phyloP scores from a whole-genome alignment of 1,140 invertebrate genomes.

The Lepidurus apus region DNA sequence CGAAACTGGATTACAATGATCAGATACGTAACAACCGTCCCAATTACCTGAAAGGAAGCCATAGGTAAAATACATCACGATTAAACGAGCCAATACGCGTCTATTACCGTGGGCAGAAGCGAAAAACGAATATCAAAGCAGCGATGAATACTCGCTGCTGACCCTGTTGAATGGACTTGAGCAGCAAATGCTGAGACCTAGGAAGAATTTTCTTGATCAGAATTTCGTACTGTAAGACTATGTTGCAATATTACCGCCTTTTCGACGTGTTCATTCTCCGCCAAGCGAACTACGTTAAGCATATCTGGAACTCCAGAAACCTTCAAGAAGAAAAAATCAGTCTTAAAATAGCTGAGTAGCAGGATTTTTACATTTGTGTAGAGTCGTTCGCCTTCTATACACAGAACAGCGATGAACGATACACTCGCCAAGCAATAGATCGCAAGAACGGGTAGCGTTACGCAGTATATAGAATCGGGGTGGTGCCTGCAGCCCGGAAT shows the following conservation, averaged over 20 bases:
- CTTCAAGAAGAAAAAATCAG: no score
- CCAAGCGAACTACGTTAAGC: no score
- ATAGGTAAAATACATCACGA: background rate
- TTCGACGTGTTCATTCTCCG: background rate
- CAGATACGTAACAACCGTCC: background rate
- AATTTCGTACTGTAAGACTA: background rate
- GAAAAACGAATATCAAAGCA: background rate
- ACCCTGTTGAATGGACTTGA: background rate
- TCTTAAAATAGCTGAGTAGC: no score
- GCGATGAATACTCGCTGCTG: background rate
- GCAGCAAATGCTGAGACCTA: background rate
- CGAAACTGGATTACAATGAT: background rate
- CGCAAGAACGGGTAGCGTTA: background rate
- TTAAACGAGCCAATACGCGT: background rate
- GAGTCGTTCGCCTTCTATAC: background rate
- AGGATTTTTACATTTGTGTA: background rate
- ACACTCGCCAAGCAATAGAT: background rate
- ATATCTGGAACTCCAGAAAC: no score
- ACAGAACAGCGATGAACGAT: background rate
- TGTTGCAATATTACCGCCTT: background rate
- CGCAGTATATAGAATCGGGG: background rate
- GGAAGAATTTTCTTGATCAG: background rate
- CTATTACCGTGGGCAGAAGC: background rate
- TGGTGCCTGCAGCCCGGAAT: background rate
- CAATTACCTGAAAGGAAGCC: background rate